Base-by-base conservation (phyloP, 1,140 invertebrate species). In the Neodiprion pinetum region DNA sequence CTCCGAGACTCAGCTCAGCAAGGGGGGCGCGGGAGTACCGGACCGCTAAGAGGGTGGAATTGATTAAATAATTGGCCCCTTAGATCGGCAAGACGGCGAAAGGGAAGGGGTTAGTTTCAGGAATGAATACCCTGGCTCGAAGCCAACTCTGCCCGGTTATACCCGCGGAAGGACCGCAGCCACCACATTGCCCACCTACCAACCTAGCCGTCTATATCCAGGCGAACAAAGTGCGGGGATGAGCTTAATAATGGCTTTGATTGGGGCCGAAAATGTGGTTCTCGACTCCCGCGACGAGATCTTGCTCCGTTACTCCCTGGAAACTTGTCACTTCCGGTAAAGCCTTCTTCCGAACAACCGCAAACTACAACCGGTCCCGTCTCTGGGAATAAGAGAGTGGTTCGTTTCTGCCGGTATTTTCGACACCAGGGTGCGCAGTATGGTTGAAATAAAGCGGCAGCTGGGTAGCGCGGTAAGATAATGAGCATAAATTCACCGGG, bases 11-110 rank as follows among this genome's bases (percentile, higher is more conserved):
- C 23, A 69, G 70, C 21, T 23, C 14, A 17, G 70, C 23, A 23
- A 23, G 21, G 67, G 14, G 17, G 74, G 74, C 75, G 76, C 79
- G 79, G 80, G 80, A 40, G 11, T 70, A 5, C 67, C 67, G 67
- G 10, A 23, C 81, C 82, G 83, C 82, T 86, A 87, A 88, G 86
- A 87, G 87, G 84, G 81, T 85, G 82, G 84, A 88, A 88, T 88
- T 88, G 86, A 89, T 89, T 89, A 88, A 87, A 89, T 89, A 89
- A 89, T 88, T 89, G 87, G 87, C 83, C 83, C 82, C 82, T 88
- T 86, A 84, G 86, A 87, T 88, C 85, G 85, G 11, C 11, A n/a
- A 61, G 28, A 40, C 28, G 28, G 28, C 28, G 28, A 40, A 9
- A 17, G 53, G 50, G 53, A 61, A 17, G 85, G 80, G 80, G 82